Percentiles rank a stretch among this genome's conserved stretches.
Conservation (phyloP, 2,113 vertebrate genomes). For the Phyllostomus discolor region DNA sequence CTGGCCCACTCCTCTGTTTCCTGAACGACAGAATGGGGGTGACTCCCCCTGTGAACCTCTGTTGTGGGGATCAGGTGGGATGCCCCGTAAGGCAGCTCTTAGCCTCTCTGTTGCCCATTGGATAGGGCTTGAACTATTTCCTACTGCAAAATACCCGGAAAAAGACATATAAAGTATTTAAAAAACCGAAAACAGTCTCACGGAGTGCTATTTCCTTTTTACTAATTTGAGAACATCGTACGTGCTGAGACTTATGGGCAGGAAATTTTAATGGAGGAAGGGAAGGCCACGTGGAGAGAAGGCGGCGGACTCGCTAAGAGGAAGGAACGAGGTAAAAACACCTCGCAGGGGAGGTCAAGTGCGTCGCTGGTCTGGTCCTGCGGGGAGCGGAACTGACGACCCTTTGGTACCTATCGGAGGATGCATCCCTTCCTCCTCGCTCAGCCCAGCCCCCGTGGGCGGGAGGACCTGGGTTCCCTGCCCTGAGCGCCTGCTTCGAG, state of each 20-base stretch:
- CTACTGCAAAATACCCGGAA: neutral
- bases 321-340: neutral
- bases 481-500: neutral
- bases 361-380: neutral
- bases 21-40: neutral
- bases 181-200: neutral
- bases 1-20: neutral
- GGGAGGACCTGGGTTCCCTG: accelerated
- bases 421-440: neutral
- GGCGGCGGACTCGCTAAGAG: accelerated
- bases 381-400: neutral
- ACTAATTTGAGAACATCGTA: neutral
- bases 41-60: neutral
- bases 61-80: neutral
- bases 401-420: neutral
- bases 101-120: neutral
- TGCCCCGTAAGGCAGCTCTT: accelerated
- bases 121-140: neutral
- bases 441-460: neutral
- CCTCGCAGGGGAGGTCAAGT: too few relatives aligned
- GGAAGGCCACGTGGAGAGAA: neutral
- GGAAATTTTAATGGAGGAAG: neutral
- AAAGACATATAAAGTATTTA: neutral
- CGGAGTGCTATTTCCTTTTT: neutral
- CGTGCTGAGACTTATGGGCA: neutral